These are phyloP conservation scores for Pseudococcus jackbeardsleyi DNA, from an alignment of 2,888 invertebrate genomes.

Conservation along the genomic window DNA sequence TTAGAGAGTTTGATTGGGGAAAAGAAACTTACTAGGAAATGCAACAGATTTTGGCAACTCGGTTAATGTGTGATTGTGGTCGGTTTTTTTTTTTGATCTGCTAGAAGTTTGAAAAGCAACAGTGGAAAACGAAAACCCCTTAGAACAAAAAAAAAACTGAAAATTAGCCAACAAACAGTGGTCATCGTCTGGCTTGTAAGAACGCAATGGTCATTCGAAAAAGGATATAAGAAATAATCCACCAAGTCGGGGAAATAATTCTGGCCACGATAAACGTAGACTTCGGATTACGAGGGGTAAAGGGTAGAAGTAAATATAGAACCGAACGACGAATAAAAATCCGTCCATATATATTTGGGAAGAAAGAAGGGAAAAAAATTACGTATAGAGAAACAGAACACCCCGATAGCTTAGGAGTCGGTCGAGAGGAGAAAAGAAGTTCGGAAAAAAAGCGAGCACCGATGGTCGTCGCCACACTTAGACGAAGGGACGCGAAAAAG, in stretches of 20 bases:
- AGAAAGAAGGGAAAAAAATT: constrained; percentile 5
- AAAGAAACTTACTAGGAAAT: background rate
- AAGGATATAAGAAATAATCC: background rate
- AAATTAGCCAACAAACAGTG: background rate
- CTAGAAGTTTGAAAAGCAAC: background rate
- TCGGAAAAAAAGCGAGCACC: background rate
- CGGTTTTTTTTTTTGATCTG: background rate
- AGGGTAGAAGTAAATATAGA: background rate
- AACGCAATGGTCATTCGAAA: background rate
- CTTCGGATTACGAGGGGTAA: no score
- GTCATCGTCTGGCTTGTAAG: background rate
- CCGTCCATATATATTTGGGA: background rate
- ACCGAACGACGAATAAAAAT: background rate
- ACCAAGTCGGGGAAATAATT: constrained; percentile 1
- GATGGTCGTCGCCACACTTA: background rate
- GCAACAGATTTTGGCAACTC: constrained; percentile 6
- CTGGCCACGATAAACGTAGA: background rate
- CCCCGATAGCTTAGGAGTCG: background rate
- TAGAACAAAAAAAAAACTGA: background rate
- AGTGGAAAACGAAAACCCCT: no score
- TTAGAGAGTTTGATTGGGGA: background rate
- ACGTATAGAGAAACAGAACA: background rate
- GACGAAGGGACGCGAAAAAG: constrained; percentile 49
- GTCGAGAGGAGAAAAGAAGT: background rate
- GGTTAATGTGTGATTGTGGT: no score